A percentile compares a stretch with the other conserved stretches of the same genome.
Evolutionary conservation across 2,113 vertebrate genomes (phyloP).

Genomic region (Todiramphus saurophagus): DNA sequence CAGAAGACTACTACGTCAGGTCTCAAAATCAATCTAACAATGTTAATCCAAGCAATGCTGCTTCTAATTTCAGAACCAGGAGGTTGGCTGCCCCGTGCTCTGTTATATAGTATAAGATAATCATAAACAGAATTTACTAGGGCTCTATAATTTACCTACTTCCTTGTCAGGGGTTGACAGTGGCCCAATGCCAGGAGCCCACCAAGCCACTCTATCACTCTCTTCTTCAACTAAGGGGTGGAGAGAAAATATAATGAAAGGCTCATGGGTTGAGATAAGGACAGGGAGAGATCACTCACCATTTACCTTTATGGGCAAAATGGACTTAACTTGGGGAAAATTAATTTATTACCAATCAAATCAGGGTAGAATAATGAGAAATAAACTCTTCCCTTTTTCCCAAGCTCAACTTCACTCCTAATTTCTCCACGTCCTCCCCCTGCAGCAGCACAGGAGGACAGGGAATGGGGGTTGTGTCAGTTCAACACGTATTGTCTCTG

Average conservation of each 20-base stretch:
- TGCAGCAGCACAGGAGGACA: accelerated
- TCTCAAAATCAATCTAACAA: not conserved
- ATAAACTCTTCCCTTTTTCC: not conserved
- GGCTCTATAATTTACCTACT: not conserved
- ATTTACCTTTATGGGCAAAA: not conserved
- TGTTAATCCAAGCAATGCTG: not conserved
- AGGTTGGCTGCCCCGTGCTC: not conserved
- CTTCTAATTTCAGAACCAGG: not conserved
- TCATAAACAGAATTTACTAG: not conserved
- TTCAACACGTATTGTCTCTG: not conserved
- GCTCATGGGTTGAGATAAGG: no score
- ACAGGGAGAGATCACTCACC: not conserved
- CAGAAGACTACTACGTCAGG: not conserved
- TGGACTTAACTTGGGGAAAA: not conserved
- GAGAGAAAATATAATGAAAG: not conserved
- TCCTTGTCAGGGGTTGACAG: not conserved
- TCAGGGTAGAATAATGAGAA: not conserved
- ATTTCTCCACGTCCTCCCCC: not conserved
- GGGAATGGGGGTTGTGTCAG: not conserved
- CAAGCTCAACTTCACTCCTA: not conserved
- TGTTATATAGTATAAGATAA: not conserved
- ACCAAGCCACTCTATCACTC: no score
- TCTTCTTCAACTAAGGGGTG: no score
- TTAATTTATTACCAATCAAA: not conserved
- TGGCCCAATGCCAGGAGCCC: not conserved